These are phyloP conservation scores for Anorthoa munda DNA, from an alignment of 2,888 invertebrate species.

Conservation along the genomic window DNA sequence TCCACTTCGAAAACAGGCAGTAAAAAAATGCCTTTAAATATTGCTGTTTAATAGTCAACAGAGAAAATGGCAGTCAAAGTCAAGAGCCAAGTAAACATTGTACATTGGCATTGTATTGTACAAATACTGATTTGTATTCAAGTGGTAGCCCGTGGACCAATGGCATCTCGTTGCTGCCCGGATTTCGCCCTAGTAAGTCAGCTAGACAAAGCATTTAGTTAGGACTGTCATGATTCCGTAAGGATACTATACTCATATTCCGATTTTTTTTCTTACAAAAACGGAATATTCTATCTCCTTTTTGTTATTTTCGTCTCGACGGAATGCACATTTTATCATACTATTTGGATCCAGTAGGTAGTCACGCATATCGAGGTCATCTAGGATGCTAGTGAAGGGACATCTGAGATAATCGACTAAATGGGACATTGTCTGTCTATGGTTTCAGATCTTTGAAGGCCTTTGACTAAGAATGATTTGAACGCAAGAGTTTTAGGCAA, in stretches of 20 bases:
- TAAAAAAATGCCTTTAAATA: not conserved
- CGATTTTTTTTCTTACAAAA: not conserved
- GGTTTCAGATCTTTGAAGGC: too few species aligned
- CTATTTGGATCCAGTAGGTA: too few species aligned
- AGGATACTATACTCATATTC: not conserved
- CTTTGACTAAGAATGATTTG: too few species aligned
- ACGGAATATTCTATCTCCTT: too few species aligned
- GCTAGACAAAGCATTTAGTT: slow-evolving; percentile 21
- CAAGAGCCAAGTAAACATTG: slow-evolving; percentile 24
- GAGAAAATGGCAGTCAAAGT: slow-evolving; percentile 7
- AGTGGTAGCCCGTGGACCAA: slow-evolving; percentile 8
- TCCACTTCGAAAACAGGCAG: not conserved
- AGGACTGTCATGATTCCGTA: not conserved
- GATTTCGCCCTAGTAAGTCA: not conserved
- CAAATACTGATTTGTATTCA: slow-evolving; percentile 28
- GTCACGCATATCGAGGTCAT: too few species aligned
- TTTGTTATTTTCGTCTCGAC: too few species aligned
- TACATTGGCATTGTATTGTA: slow-evolving; percentile 4
- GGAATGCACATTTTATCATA: too few species aligned
- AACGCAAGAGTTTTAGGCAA: too few species aligned
- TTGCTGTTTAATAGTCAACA: slow-evolving; percentile 20
- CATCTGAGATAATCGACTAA: too few species aligned
- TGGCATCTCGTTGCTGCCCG: slow-evolving; percentile 3
- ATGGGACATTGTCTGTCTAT: too few species aligned
- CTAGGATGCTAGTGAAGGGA: too few species aligned